Base-by-base conservation (phyloP, 2,113 vertebrate species). In the Ciconia stormi region DNA sequence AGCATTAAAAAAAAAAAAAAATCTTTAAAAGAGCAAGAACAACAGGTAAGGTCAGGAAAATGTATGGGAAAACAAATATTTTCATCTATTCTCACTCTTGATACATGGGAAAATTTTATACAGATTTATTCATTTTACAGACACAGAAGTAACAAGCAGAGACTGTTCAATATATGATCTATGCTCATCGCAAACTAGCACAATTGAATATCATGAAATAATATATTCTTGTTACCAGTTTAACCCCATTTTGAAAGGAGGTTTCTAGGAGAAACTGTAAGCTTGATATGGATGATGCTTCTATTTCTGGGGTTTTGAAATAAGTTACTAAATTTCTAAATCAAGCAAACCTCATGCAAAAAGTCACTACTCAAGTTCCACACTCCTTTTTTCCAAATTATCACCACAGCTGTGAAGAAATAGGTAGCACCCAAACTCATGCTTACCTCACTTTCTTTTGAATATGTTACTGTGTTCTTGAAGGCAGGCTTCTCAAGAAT, bases 401-500 rank as follows among this genome's bases (percentile, higher is more conserved):
- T 4, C 29, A 56, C 55, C 69, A 27, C 2, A 77, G 29, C 1
- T 47, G 69, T 70, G 66, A 87, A 94, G 53, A 73, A 92, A 77
- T 2, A 69, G 62, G 32, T 1, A 92, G 82, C 69, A 93, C n/a
- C 44, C 71, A 82, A 74, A n/a, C 30, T 56, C 44, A 20, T 2
- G 20, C 96, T 97, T 90, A 97, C 96, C 97, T 97, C 59, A 2
- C 78, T 52, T 55, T 47, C 70, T 63, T 9, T 71, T 49, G 29
- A 76, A 49, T 34, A 11, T 3, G 36, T 36, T 63, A 66, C 56
- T 38, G 83, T 79, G 95, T 44, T 87, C 76, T 38, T 78, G 78
- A 55, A 85, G 95, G 81, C 53, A 93, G 90, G 6, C 80, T 89
- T 5, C 97, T 94, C 84, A 40, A 70, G 15, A 97, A 38, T 85